Evolutionary conservation across 2,113 vertebrate species (phyloP), one percentile per base, ranked within the genome.

Genomic region (Ivindomyrus marchei): DNA sequence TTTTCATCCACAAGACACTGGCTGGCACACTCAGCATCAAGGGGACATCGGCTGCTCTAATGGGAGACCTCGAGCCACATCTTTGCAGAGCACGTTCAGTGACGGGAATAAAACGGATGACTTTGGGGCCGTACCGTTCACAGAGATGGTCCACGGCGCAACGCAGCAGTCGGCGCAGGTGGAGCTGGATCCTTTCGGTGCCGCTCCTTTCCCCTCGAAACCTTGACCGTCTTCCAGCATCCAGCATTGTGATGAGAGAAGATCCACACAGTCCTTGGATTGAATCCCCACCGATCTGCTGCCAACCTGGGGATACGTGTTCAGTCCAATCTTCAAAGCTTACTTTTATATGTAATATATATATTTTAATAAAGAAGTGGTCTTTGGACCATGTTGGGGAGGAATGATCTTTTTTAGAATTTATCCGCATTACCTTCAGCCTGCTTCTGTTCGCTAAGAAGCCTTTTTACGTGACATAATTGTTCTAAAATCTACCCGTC

Each of bases 111-210:
- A 92, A 93, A 99, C 95, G 5, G 98, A 99, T 89, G 98, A 99
- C 87, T 99, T 99, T 36, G 98, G 98, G 47, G 97, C 98, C 0
- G 97, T 99, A 88, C 98, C 98, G 90, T 99, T 99, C 92, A 98
- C 97, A 3, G 97, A 98, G 94, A 93, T 97, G 74, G 93, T 97
- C 89, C 96, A 95, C 50, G 91, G 95, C 0, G 89, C 94, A 0
- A 90, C 93, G 4, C 92, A 94, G 66, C 96, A 94, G 90, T 95
- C 94, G 86, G 91, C 96, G 92, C 96, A 95, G 5, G 93, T 95
- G 1, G 98, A 99, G 90, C 93, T 98, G 7, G 98, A 99, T 94
- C 98, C 98, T 1, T 99, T 99, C n/a, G 98, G 98, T 91, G 97
- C 98, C 0, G 98, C 98, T 66, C 98, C 98, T 0, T 99, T 99